phyloP scores from a whole-genome alignment of 2,797 vertebrate genomes.

The Podarcis lilfordi region DNA sequence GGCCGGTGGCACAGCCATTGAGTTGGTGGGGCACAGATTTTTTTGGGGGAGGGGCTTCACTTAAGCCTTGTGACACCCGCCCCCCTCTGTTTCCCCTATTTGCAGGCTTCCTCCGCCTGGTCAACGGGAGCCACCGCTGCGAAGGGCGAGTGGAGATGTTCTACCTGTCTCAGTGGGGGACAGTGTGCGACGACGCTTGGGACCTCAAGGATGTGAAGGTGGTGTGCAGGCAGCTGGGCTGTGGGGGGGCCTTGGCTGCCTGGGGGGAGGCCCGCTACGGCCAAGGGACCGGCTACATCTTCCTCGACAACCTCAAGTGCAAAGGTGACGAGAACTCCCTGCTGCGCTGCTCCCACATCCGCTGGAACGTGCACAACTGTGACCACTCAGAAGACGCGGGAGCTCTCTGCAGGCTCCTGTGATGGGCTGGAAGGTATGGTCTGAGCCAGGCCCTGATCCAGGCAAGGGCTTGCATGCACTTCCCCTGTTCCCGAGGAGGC shows the following conservation, averaged over 20 bases:
- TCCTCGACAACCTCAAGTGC: conserved; percentile 97
- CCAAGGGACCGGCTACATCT: conserved; percentile 86
- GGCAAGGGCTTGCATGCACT: neutral
- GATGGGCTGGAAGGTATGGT: conserved; percentile 66
- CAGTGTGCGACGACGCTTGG: conserved; percentile 96
- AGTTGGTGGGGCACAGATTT: no score
- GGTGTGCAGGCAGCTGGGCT: conserved; percentile 88
- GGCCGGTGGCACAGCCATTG: no score
- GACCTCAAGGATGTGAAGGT: conserved; percentile 89
- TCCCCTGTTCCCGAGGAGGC: neutral
- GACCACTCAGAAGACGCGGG: conserved; percentile 94
- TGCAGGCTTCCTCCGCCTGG: conserved; percentile 84
- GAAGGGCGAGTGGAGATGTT: conserved; percentile 95
- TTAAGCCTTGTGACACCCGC: no score
- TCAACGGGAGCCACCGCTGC: conserved; percentile 85
- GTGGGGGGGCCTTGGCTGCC: conserved; percentile 83
- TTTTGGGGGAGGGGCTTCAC: no score
- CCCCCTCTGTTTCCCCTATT: no score
- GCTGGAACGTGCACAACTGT: conserved; percentile 95
- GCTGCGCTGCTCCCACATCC: conserved; percentile 91
- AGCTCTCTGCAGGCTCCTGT: conserved; percentile 83
- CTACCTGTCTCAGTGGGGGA: conserved; percentile 89
- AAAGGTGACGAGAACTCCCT: conserved; percentile 85
- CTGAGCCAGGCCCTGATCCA: neutral
- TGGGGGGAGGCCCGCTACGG: conserved; percentile 85